Base-by-base conservation (phyloP, 2,888 invertebrate species). In the Hypercompe scribonia region DNA sequence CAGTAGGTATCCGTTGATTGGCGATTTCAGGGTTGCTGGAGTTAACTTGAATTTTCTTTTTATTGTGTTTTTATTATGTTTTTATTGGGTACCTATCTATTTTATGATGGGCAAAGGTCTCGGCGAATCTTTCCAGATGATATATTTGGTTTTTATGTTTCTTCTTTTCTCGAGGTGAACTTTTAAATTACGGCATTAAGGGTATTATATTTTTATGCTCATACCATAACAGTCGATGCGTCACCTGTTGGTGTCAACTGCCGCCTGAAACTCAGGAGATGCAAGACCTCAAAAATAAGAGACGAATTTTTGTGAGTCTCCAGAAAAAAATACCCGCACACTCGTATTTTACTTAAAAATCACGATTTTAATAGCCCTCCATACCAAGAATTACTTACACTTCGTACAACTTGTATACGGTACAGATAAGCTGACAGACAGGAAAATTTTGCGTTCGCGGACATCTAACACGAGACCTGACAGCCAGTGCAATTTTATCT, bases 1-100 rank as follows among this genome's bases (percentile, higher is more conserved):
- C 85, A 80, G 84, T 85, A 86, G 80, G 81, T 83, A 86, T 75
- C 81, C 80, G 82, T 84, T 80, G 87, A 86, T 86, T 83, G 83
- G 81, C 83, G 82, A 84, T 85, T 82, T 78, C 84, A 81, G 85
- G 74, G 79, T 75, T 79, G 80, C 77, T 79, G 77, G 79, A 82
- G 84, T 81, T 84, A 76, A 79, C 78, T 80, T 79, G 79, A 74
- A 81, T 81, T 76, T 77, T 74, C 74, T 84, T 84, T 83, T 83
- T 85, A 83, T 85, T 84, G 84, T 81, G 70, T 75, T 83, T 83
- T 84, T 76, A 76, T 71, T 74, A 74, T 74, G 69, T 71, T 76
- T 76, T 76, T 85, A 84, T 84, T 84, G 80, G 73, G 79, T 71
- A 83, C 75, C 80, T 84, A 84, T 85, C 80, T 78, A 70, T 78